phyloP scores from a whole-genome alignment of 2,113 vertebrate genomes.

The Sinocyclocheilus anophthalmus region DNA sequence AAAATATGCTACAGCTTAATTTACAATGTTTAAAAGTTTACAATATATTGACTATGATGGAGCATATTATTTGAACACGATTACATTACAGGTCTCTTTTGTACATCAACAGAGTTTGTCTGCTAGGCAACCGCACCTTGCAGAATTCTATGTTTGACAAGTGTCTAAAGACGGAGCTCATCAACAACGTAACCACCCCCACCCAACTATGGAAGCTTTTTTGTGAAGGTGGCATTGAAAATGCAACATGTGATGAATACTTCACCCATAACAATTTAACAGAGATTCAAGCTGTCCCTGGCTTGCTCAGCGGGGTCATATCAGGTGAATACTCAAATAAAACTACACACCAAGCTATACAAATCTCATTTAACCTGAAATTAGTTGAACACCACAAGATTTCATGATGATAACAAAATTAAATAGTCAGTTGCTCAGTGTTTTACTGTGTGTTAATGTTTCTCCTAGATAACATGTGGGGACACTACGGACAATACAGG shows the following conservation, averaged over 20 bases:
- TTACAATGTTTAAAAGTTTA: neutral
- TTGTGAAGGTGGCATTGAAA: constrained; percentile 72
- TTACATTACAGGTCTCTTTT: neutral
- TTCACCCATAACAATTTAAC: constrained; percentile 84
- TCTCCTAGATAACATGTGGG: constrained; percentile 88
- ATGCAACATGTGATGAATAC: constrained; percentile 83
- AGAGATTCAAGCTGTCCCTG: constrained; percentile 85
- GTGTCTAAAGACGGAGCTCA: constrained; percentile 77
- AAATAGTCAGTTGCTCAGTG: neutral
- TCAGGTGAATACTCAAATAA: constrained; percentile 67
- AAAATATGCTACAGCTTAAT: neutral
- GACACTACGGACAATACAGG: constrained; percentile 76
- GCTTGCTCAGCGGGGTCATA: constrained; percentile 83
- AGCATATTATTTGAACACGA: neutral
- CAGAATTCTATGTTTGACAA: constrained; percentile 73
- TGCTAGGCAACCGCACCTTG: constrained; percentile 88
- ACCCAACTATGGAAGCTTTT: constrained; percentile 80
- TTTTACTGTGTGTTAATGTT: constrained; percentile 8
- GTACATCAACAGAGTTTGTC: constrained; percentile 78
- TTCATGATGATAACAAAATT: neutral
- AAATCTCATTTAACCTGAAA: neutral
- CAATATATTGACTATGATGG: neutral
- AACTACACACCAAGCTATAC: neutral
- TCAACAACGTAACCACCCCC: constrained; percentile 69
- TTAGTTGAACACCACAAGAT: neutral